A percentile compares a stretch with the other conserved stretches of the same genome.
Evolutionary conservation across 92 coral and sea anemone species (phyloP).

Genomic region (Metridium senile): DNA sequence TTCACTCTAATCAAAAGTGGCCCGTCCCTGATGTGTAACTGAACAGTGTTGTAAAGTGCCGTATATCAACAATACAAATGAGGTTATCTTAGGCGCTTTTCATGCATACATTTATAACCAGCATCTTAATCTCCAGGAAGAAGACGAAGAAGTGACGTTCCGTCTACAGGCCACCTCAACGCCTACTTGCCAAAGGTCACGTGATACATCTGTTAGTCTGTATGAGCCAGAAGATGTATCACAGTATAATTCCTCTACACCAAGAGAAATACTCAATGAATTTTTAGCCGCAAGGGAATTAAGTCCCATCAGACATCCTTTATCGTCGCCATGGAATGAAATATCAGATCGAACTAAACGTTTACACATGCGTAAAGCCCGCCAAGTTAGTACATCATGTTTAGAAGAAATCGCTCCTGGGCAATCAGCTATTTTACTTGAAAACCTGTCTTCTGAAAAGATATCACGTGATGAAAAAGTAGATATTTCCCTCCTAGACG

Average conservation of each 20-base stretch:
- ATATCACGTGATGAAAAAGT: conserved; percentile 27
- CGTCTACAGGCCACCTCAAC: not conserved
- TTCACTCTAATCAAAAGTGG: too few species aligned
- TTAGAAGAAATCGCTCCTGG: conserved; percentile 42
- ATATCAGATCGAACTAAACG: conserved; percentile 43
- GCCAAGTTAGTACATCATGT: conserved; percentile 36
- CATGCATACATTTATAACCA: not conserved
- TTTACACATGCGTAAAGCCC: conserved; percentile 32
- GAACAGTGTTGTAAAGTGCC: too few species aligned
- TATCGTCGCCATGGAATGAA: conserved; percentile 33
- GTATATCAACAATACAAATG: not conserved
- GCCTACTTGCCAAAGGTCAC: conserved; percentile 6
- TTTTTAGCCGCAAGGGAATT: conserved; percentile 14
- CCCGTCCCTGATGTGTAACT: too few species aligned
- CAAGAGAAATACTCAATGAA: conserved; percentile 13
- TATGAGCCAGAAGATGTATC: not conserved
- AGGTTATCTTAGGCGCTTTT: not conserved
- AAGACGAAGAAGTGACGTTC: not conserved
- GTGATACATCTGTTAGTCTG: conserved; percentile 15
- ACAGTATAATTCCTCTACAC: not conserved
- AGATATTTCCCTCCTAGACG: conserved; percentile 38
- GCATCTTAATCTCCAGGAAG: not conserved
- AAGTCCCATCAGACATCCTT: conserved; percentile 26
- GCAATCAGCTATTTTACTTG: conserved; percentile 15
- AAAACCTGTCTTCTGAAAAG: conserved; percentile 20